Conservation (phyloP, 2,888 invertebrate genomes). For the Hypomecis punctinalis region DNA sequence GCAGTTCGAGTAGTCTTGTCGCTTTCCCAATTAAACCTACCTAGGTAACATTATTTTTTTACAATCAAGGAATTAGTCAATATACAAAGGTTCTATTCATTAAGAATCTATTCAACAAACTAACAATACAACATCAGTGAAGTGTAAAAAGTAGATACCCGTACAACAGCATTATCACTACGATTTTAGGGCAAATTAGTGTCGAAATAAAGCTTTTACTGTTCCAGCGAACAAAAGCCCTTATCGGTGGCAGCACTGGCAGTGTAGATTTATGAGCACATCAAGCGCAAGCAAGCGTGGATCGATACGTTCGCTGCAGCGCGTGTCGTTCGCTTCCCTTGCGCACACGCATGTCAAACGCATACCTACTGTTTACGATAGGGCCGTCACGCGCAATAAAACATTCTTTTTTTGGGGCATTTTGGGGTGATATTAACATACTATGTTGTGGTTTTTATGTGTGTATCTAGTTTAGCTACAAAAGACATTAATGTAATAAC, state of each 20-base stretch:
- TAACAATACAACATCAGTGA: too few species aligned
- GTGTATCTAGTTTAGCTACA: too few species aligned
- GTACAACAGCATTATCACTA: too few species aligned
- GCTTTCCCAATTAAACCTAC: too few species aligned
- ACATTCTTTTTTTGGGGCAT: neutral
- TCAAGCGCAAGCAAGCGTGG: constrained; percentile 40
- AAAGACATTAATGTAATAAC: too few species aligned
- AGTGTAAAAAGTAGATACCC: too few species aligned
- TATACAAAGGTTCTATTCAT: too few species aligned
- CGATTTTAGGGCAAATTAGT: neutral
- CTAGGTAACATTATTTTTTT: too few species aligned
- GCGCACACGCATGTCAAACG: constrained; percentile 35
- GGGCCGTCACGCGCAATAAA: constrained; percentile 11
- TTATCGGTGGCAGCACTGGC: constrained; percentile 17
- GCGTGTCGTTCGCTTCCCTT: constrained; percentile 29
- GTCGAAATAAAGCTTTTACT: constrained; percentile 13
- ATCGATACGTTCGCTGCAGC: constrained; percentile 35
- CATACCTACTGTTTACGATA: constrained; percentile 1
- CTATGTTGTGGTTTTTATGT: too few species aligned
- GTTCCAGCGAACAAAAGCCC: constrained; percentile 19
- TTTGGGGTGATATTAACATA: constrained; percentile 1
- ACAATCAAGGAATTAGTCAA: too few species aligned
- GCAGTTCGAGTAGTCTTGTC: too few species aligned
- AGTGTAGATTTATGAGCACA: constrained; percentile 28
- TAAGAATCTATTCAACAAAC: too few species aligned